Percentiles rank a stretch among this genome's conserved stretches.
Evolutionary conservation across 2,797 vertebrate species (phyloP).

Genomic region (Hyperoplus immaculatus): DNA sequence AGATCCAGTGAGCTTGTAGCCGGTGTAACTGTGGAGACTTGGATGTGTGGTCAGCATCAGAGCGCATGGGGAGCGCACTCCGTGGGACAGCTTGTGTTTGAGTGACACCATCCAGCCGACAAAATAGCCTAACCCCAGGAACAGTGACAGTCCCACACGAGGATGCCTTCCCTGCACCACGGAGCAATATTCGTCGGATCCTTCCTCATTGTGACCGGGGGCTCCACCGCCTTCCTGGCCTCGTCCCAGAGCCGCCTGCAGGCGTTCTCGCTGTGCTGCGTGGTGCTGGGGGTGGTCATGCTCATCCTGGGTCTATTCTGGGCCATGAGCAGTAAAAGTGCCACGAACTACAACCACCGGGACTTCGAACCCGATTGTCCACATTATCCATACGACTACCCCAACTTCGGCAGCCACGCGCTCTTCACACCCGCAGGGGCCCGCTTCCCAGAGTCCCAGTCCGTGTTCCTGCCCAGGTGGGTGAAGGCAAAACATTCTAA

Average conservation of each 20-base stretch:
- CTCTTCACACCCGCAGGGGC: constrained; percentile 80
- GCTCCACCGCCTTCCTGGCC: constrained; percentile 86
- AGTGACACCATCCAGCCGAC: constrained; percentile 57
- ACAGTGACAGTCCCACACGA: constrained; percentile 48
- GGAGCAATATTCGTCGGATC: constrained; percentile 86
- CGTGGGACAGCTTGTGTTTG: constrained; percentile 51
- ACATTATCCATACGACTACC: constrained; percentile 78
- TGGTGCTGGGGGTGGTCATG: constrained; percentile 88
- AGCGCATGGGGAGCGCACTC: constrained; percentile 54
- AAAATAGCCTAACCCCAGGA: constrained; percentile 46
- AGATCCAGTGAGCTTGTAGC: constrained; percentile 17
- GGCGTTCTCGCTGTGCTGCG: constrained; percentile 87
- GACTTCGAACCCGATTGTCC: constrained; percentile 78
- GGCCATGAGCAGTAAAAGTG: constrained; percentile 87
- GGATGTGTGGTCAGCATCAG: constrained; percentile 54
- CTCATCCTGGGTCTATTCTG: constrained; percentile 88
- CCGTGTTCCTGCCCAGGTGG: constrained; percentile 85
- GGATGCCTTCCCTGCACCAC: constrained; percentile 88
- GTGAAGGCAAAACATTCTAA: constrained; percentile 33
- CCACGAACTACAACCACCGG: constrained; percentile 76
- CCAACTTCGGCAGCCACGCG: constrained; percentile 77
- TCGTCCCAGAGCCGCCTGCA: constrained; percentile 83
- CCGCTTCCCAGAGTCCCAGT: constrained; percentile 87
- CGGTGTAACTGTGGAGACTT: constrained; percentile 49
- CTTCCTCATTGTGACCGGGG: constrained; percentile 88